Conservation (phyloP, 2,888 invertebrate species). For the Dryomyza anilis region DNA sequence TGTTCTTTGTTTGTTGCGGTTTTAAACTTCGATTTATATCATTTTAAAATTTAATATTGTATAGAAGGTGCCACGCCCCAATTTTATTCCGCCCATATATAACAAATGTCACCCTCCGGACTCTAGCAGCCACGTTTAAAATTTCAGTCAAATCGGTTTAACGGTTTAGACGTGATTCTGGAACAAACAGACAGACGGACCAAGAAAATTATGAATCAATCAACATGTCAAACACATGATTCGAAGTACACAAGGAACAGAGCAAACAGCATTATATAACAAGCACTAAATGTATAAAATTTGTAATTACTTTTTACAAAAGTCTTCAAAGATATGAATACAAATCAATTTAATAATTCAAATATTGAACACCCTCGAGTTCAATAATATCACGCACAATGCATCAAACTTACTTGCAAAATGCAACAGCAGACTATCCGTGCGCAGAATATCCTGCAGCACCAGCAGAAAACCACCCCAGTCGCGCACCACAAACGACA, state of each 20-base stretch:
- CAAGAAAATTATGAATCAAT: background rate
- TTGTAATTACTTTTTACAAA: too few species aligned
- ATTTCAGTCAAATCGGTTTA: too few species aligned
- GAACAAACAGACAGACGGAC: too few species aligned
- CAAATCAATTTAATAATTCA: background rate
- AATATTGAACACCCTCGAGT: background rate
- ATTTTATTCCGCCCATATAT: too few species aligned
- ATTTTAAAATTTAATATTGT: too few species aligned
- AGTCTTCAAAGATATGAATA: background rate
- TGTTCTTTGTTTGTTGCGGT: background rate
- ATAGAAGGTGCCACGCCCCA: too few species aligned
- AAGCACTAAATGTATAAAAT: too few species aligned
- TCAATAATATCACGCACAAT: background rate
- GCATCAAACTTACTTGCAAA: constrained; percentile 58
- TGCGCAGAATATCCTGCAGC: constrained; percentile 64
- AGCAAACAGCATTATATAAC: too few species aligned
- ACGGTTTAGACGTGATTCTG: too few species aligned
- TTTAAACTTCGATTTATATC: background rate
- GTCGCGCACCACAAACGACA: constrained; percentile 61
- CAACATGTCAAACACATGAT: background rate
- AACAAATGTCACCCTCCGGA: too few species aligned
- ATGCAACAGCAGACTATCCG: constrained; percentile 63
- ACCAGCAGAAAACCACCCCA: constrained; percentile 58
- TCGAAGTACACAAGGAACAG: background rate
- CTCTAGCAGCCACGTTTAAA: background rate